A percentile compares a stretch with the other conserved stretches of the same genome.
phyloP scores from a whole-genome alignment of 2,113 vertebrate species.

The Okapia johnstoni region DNA sequence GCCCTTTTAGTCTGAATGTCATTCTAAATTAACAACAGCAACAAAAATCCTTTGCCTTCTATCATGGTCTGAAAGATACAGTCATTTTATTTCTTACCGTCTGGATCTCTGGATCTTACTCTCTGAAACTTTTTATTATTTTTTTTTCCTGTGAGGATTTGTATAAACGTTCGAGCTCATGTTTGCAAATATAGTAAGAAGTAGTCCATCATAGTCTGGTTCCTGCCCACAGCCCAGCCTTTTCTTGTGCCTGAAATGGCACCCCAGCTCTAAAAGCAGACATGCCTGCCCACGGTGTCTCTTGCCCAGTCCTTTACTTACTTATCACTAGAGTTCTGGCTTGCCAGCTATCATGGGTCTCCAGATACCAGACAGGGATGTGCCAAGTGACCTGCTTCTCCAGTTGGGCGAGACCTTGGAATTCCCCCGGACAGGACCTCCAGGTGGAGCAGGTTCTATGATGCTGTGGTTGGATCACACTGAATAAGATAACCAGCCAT shows the following conservation, averaged over 20 bases:
- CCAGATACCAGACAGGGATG: not conserved
- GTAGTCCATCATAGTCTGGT: not conserved
- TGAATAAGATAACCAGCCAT: not conserved
- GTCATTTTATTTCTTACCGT: not conserved
- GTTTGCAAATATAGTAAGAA: not conserved
- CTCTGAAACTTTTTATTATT: not conserved
- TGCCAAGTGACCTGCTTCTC: slow-evolving; percentile 39
- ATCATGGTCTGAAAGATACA: not conserved
- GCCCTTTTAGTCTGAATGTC: not conserved
- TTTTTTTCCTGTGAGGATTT: not conserved
- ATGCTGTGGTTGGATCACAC: slow-evolving; percentile 24
- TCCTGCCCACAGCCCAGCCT: not conserved
- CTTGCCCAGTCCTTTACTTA: not conserved
- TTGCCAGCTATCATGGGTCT: not conserved
- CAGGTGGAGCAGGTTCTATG: not conserved
- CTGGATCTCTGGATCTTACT: not conserved
- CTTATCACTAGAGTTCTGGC: not conserved
- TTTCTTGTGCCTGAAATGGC: not conserved
- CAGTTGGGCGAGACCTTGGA: slow-evolving; percentile 40
- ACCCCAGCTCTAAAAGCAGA: not conserved
- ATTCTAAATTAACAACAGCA: not conserved
- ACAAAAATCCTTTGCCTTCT: not conserved
- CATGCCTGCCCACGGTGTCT: not conserved
- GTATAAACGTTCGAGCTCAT: not conserved
- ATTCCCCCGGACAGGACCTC: slow-evolving; percentile 43